Evolutionary conservation across 2,888 invertebrate genomes (phyloP).

Genomic region (Habroteleia sp.): DNA sequence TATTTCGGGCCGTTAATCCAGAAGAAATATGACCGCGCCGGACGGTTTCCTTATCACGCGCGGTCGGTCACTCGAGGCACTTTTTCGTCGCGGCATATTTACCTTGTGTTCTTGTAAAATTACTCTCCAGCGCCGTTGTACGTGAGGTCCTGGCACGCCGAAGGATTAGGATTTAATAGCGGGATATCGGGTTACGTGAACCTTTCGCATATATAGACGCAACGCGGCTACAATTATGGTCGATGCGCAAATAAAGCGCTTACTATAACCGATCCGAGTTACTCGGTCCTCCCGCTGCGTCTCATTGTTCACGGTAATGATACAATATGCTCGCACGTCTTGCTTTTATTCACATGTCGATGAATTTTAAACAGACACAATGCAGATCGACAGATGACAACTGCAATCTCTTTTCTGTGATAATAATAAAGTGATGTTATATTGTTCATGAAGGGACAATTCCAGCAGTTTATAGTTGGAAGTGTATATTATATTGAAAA

Average conservation of each 20-base stretch:
- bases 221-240: conserved; percentile 43
- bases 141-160: conserved; percentile 72
- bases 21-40: conserved; percentile 39
- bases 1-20: conserved; percentile 55
- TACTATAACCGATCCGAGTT: conserved; percentile 24
- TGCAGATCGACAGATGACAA: too few species aligned
- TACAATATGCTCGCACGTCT: conserved; percentile 17
- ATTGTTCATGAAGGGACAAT: too few species aligned
- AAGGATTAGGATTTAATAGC: conserved; percentile 74
- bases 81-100: conserved; percentile 59
- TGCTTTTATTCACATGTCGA: conserved; percentile 15
- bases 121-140: conserved; percentile 69
- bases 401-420: too few species aligned
- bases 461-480: too few species aligned
- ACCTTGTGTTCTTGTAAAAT: conserved; percentile 71
- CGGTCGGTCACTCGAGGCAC: conserved; percentile 25
- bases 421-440: too few species aligned
- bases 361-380: conserved; percentile 5
- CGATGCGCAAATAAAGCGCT: conserved; percentile 45
- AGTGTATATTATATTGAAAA: too few species aligned
- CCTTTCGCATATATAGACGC: conserved; percentile 17
- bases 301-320: conserved; percentile 14
- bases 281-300: background rate
- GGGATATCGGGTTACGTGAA: conserved; percentile 57
- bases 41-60: conserved; percentile 44